Evolutionary conservation across 2,797 vertebrate genomes (phyloP).

Genomic region (Pseudocheirus occidentalis): DNA sequence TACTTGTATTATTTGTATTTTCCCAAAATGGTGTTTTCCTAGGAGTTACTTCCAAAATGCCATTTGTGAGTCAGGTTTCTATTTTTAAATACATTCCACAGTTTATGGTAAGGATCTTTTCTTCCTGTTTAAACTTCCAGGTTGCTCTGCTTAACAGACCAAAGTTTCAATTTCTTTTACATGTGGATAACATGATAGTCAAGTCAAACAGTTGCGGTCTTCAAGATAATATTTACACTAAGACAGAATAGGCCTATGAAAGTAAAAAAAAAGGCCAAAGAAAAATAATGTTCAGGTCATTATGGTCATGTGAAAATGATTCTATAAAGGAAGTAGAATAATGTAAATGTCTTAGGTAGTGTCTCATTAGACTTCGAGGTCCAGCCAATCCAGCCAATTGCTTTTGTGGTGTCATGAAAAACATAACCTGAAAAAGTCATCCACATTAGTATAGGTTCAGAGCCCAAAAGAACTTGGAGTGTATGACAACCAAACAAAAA

Average conservation of each 20-base stretch:
- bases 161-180: slow-evolving; percentile 21
- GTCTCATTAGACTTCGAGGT: slow-evolving; percentile 13
- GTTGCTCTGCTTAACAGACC: slow-evolving; percentile 26
- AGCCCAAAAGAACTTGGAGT: slow-evolving; percentile 44
- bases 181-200: not conserved
- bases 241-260: slow-evolving; percentile 6
- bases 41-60: not conserved
- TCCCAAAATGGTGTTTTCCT: slow-evolving; percentile 13
- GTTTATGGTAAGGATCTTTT: slow-evolving; percentile 20
- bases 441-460: slow-evolving; percentile 15
- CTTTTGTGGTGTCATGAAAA: slow-evolving; percentile 51
- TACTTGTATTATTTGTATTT: slow-evolving; percentile 35
- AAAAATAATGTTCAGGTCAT: not conserved
- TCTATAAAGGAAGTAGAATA: slow-evolving; percentile 54
- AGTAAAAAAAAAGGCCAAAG: slow-evolving; percentile 4
- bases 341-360: not conserved
- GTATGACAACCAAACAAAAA: not conserved
- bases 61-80: slow-evolving; percentile 35
- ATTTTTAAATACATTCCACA: slow-evolving; percentile 42
- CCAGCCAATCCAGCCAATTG: not conserved
- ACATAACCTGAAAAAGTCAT: slow-evolving; percentile 35
- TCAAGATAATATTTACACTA: slow-evolving; percentile 44
- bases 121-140: slow-evolving; percentile 12
- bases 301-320: slow-evolving; percentile 29
- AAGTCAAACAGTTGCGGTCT: slow-evolving; percentile 15